A percentile compares a stretch with the other conserved stretches of the same genome.
These are phyloP conservation scores for Pampus argenteus DNA, from an alignment of 2,797 vertebrate genomes.

Conservation along the genomic window DNA sequence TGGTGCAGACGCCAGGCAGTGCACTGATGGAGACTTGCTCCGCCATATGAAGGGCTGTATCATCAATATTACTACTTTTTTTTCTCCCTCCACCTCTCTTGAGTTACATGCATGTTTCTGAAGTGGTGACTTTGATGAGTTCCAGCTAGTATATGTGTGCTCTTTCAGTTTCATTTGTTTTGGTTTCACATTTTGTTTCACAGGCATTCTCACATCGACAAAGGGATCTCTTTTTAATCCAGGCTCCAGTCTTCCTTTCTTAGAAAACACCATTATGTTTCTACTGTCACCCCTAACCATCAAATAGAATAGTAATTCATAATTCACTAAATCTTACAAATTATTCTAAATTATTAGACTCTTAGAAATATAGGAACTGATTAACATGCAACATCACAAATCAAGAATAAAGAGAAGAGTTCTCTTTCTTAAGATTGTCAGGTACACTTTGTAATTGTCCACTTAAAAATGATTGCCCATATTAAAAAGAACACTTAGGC, in stretches of 20 bases:
- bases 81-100: slow-evolving; percentile 62
- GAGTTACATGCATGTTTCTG: slow-evolving; percentile 85
- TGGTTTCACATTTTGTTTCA: slow-evolving; percentile 69
- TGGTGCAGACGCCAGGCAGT: slow-evolving; percentile 89
- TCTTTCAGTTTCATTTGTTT: slow-evolving; percentile 67
- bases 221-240: slow-evolving; percentile 61
- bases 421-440: too few relatives aligned
- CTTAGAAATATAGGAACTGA: too few relatives aligned
- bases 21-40: slow-evolving; percentile 89
- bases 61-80: slow-evolving; percentile 83
- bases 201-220: slow-evolving; percentile 71
- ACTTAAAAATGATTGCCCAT: slow-evolving; percentile 63
- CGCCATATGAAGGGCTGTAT: slow-evolving; percentile 87
- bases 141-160: slow-evolving; percentile 82
- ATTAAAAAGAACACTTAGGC: slow-evolving; percentile 78
- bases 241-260: slow-evolving; percentile 57
- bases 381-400: too few relatives aligned
- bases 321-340: slow-evolving; percentile 9
- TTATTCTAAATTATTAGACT: not conserved
- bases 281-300: slow-evolving; percentile 18
- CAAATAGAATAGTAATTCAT: slow-evolving; percentile 8
- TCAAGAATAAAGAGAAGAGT: too few relatives aligned
- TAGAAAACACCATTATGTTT: slow-evolving; percentile 30
- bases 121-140: slow-evolving; percentile 84
- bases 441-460: slow-evolving; percentile 31